Conservation (phyloP, 2,888 invertebrate species). For the Pseudococcus jackbeardsleyi region DNA sequence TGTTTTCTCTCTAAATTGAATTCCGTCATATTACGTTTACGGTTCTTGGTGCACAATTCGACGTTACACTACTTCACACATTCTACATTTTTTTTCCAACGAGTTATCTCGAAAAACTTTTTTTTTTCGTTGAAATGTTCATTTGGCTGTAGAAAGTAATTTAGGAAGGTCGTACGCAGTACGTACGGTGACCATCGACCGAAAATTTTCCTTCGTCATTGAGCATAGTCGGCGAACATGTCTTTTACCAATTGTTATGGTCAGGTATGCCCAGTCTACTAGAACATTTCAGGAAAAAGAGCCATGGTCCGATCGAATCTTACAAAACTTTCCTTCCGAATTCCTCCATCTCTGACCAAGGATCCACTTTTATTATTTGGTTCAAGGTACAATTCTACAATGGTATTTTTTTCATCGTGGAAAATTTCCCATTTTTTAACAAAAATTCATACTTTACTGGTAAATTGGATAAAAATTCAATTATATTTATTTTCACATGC, state of each 20-base stretch:
- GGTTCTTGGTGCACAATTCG: not conserved
- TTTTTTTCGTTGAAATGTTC: not conserved
- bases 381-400: not conserved
- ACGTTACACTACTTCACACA: conserved; percentile 17
- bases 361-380: not conserved
- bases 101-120: not conserved
- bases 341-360: not conserved
- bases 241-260: conserved; percentile 42
- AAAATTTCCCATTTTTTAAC: not conserved
- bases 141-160: conserved; percentile 26
- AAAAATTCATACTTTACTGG: not conserved
- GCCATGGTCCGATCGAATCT: not conserved
- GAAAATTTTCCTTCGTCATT: conserved; percentile 30
- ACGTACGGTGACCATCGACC: conserved; percentile 4
- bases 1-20: conserved; percentile 17
- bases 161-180: not conserved
- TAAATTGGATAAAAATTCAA: not conserved
- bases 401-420: not conserved
- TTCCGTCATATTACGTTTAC: conserved; percentile 11
- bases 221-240: not conserved
- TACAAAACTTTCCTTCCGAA: not conserved
- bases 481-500: not conserved
- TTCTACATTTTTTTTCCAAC: not conserved
- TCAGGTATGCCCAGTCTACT: not conserved
- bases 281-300: conserved; percentile 21